Percentiles rank a stretch among this genome's conserved stretches.
These are phyloP conservation scores for Macrocentrus cingulum DNA, from an alignment of 1,140 invertebrate genomes.

Conservation along the genomic window DNA sequence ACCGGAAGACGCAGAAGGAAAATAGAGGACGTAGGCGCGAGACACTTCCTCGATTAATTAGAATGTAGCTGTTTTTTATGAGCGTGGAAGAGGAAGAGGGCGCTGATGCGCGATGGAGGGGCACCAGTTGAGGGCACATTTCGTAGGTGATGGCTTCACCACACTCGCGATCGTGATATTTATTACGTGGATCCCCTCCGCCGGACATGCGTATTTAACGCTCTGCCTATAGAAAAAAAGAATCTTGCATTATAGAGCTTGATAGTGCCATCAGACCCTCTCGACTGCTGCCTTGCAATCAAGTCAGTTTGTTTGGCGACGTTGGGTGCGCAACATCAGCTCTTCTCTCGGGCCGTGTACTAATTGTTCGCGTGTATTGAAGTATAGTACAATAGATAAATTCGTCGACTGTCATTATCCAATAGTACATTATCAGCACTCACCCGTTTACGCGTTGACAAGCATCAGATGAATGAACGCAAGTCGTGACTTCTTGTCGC, in stretches of 20 bases:
- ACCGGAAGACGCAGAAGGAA: constrained; percentile 15
- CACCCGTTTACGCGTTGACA: background rate
- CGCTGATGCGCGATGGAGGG: constrained; percentile 36
- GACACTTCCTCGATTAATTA: constrained; percentile 53
- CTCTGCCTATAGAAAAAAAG: constrained; percentile 35
- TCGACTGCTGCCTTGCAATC: background rate
- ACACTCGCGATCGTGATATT: constrained; percentile 46
- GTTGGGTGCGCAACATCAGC: background rate
- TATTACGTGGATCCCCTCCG: constrained; percentile 53
- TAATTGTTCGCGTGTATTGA: constrained; percentile 23
- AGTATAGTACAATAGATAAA: constrained; percentile 13
- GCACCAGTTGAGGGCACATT: constrained; percentile 30
- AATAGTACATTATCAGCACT: constrained; percentile 9
- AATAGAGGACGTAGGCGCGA: constrained; percentile 6
- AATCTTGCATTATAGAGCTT: constrained; percentile 4
- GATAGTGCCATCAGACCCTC: too few species aligned
- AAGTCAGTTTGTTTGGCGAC: background rate
- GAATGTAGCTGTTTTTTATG: constrained; percentile 62
- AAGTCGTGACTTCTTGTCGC: background rate
- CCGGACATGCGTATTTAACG: constrained; percentile 60
- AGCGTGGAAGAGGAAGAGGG: constrained; percentile 61
- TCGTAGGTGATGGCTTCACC: constrained; percentile 23
- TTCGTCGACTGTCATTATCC: constrained; percentile 23
- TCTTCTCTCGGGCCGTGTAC: background rate
- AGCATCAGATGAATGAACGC: too few species aligned